phyloP scores from a whole-genome alignment of 2,797 vertebrate genomes.

The Eremophila alpestris region DNA sequence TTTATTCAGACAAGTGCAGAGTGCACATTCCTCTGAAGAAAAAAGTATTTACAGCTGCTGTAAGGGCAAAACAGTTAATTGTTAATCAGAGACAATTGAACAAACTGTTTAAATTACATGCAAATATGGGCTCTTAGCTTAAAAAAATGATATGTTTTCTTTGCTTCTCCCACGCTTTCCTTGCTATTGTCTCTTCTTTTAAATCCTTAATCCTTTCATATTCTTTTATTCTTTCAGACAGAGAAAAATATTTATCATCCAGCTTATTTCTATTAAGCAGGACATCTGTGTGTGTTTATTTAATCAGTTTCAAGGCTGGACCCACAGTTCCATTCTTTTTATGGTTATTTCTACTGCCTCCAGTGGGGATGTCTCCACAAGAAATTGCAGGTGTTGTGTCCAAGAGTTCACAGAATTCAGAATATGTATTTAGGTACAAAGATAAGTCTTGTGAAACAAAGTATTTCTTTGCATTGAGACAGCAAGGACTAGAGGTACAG shows the following conservation, averaged over 20 bases:
- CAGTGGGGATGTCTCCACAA: neutral
- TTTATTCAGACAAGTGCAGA: neutral
- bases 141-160: neutral
- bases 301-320: neutral
- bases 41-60: neutral
- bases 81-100: slow-evolving; percentile 9
- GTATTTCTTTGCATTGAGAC: neutral
- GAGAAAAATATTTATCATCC: neutral
- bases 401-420: neutral
- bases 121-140: neutral
- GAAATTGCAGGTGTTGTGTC: neutral
- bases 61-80: neutral
- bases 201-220: neutral
- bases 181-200: neutral
- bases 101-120: neutral
- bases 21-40: neutral
- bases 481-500: neutral
- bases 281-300: slow-evolving; percentile 17
- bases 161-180: neutral
- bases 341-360: neutral
- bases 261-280: neutral
- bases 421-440: neutral
- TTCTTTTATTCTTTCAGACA: slow-evolving; percentile 10
- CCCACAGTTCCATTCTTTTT: neutral
- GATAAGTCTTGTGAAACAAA: neutral